Conservation (phyloP, 2,888 invertebrate species). For the Chydorus sphaericus region DNA sequence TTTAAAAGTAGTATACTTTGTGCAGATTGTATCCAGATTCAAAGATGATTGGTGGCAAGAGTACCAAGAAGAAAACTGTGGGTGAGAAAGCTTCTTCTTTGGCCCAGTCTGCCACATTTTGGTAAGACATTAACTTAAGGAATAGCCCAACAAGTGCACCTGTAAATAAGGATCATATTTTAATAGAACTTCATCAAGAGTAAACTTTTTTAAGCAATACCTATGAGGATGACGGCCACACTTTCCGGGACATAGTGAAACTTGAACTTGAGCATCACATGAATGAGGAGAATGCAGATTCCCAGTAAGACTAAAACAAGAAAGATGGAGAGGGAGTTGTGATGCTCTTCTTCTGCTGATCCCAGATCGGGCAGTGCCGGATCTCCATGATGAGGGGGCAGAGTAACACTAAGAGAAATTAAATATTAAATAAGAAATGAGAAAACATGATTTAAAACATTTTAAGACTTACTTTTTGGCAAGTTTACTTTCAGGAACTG, state of each 20-base stretch:
- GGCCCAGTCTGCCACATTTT: slow-evolving; percentile 81
- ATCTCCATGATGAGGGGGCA: too few species aligned
- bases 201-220: slow-evolving; percentile 25
- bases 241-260: slow-evolving; percentile 96
- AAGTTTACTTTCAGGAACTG: neutral
- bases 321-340: slow-evolving; percentile 93
- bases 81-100: slow-evolving; percentile 97
- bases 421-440: neutral
- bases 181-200: neutral
- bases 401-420: too few species aligned
- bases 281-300: slow-evolving; percentile 63
- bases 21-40: slow-evolving; percentile 98
- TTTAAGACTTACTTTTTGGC: neutral
- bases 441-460: neutral
- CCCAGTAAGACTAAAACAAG: slow-evolving; percentile 85
- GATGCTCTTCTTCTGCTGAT: slow-evolving; percentile 88
- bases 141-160: slow-evolving; percentile 84
- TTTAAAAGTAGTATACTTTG: slow-evolving; percentile 45
- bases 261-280: slow-evolving; percentile 84
- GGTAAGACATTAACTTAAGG: slow-evolving; percentile 73
- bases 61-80: slow-evolving; percentile 90
- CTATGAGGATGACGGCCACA: slow-evolving; percentile 85
- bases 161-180: slow-evolving; percentile 17
- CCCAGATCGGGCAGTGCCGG: slow-evolving; percentile 59
- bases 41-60: slow-evolving; percentile 96